Conservation (phyloP, 2,888 invertebrate genomes). For the Dynastes grantii region DNA sequence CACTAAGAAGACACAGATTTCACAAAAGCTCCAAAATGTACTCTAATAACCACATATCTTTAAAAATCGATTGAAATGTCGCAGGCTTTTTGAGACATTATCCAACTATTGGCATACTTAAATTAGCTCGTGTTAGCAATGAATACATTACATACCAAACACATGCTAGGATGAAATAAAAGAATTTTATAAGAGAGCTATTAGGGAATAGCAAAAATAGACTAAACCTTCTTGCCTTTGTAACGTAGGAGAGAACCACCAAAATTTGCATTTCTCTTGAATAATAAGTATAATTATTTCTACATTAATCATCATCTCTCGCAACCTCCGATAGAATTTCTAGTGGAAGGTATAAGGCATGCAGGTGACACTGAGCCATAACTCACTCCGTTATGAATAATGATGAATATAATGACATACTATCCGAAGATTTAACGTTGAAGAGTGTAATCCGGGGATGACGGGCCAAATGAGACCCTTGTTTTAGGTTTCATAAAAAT, state of each 20-base stretch:
- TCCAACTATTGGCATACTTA: too few relatives aligned
- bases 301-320: constrained; percentile 23
- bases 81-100: too few relatives aligned
- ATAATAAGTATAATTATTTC: constrained; percentile 23
- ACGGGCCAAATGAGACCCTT: constrained; percentile 26
- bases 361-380: constrained; percentile 33
- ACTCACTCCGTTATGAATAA: constrained; percentile 29
- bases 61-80: too few relatives aligned
- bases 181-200: background rate
- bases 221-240: constrained; percentile 10
- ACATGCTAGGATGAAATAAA: too few relatives aligned
- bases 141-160: too few relatives aligned
- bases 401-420: constrained; percentile 35
- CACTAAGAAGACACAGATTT: too few relatives aligned
- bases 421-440: constrained; percentile 36
- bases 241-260: background rate
- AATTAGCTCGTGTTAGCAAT: background rate
- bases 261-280: constrained; percentile 22
- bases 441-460: constrained; percentile 15
- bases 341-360: constrained; percentile 27
- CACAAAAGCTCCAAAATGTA: too few relatives aligned
- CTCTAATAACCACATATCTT: too few relatives aligned
- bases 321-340: constrained; percentile 6
- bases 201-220: background rate
- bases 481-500: constrained; percentile 24